These are phyloP conservation scores for Enteromius unitaeniatus DNA, from an alignment of 2,797 vertebrate species.

Conservation along the genomic window DNA sequence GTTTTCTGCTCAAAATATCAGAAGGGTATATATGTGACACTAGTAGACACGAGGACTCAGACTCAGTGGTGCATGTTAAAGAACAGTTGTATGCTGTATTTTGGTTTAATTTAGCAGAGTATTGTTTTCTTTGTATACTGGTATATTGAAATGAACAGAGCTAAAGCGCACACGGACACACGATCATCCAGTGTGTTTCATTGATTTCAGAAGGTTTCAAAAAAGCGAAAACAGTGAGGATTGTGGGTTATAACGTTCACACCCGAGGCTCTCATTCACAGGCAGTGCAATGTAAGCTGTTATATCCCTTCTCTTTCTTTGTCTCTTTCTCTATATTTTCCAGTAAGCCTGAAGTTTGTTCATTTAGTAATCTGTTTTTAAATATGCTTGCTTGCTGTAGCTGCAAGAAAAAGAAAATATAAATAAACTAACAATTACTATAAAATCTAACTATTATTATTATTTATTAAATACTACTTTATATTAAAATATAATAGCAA, in stretches of 20 bases:
- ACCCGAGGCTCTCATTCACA: constrained; percentile 32
- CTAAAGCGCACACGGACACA: constrained; percentile 7
- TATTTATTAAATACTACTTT: not conserved
- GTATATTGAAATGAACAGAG: not conserved
- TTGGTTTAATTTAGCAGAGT: not conserved
- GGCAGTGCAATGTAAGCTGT: not conserved
- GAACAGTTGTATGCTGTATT: not conserved
- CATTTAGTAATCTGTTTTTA: not conserved
- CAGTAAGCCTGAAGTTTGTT: not conserved
- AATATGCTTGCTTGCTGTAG: not conserved
- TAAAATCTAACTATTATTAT: not conserved
- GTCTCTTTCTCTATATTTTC: not conserved
- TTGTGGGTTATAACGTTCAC: constrained; percentile 28
- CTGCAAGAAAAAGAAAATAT: not conserved
- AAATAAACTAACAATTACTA: not conserved
- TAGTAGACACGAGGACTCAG: not conserved
- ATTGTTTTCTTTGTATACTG: not conserved
- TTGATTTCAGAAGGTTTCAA: constrained; percentile 46
- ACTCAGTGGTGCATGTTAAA: not conserved
- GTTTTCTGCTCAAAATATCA: constrained; percentile 19
- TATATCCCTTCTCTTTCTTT: not conserved
- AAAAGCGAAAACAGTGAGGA: constrained; percentile 39
- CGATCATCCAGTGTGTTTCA: constrained; percentile 22
- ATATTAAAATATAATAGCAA: not conserved
- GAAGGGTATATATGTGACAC: not conserved